These are phyloP conservation scores for Tyto alba DNA, from an alignment of 2,113 vertebrate genomes.

Conservation along the genomic window DNA sequence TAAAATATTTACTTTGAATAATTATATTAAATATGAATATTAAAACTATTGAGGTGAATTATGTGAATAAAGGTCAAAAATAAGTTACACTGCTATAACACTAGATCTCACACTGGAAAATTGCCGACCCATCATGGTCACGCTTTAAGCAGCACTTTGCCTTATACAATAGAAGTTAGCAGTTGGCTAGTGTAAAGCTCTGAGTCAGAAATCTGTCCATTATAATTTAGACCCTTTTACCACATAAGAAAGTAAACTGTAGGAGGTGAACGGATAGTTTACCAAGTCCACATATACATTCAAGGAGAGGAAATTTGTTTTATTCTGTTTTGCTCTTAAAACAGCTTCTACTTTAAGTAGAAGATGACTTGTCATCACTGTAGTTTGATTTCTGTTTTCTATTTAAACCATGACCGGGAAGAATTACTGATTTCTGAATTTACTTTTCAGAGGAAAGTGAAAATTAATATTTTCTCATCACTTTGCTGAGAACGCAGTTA, in stretches of 20 bases:
- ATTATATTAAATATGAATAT: not conserved
- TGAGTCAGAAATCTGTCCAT: not conserved
- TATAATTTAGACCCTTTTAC: not conserved
- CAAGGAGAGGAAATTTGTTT: not conserved
- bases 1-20: constrained; percentile 29
- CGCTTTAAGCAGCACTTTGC: not conserved
- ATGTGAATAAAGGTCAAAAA: not conserved
- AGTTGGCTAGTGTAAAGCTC: not conserved
- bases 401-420: not conserved
- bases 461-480: not conserved
- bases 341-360: not conserved
- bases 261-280: not conserved
- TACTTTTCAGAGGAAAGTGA: not conserved
- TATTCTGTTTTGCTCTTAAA: not conserved
- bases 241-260: not conserved
- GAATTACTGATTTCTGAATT: not conserved
- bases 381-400: constrained; percentile 8
- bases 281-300: not conserved
- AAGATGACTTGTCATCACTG: not conserved
- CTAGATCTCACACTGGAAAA: not conserved
- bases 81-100: not conserved
- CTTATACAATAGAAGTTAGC: not conserved
- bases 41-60: not conserved
- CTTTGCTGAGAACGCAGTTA: not conserved
- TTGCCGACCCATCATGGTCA: not conserved